Evolutionary conservation across 2,888 invertebrate genomes (phyloP).

Genomic region (Metallyticus violacea): DNA sequence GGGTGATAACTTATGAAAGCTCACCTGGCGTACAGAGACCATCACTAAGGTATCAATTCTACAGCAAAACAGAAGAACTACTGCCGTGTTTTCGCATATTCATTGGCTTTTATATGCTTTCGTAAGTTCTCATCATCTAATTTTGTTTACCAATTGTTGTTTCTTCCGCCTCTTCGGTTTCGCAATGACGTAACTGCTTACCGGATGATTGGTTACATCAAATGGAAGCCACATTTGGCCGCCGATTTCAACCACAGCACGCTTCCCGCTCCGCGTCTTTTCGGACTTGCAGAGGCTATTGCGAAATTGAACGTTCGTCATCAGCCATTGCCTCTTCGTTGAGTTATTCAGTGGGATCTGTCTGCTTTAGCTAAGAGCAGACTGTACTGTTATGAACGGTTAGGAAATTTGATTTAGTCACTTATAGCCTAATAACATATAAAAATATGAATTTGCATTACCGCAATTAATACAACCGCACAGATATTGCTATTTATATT

Average conservation of each 20-base stretch:
- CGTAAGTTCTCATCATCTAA: neutral
- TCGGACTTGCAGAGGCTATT: neutral
- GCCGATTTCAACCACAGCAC: too few species aligned
- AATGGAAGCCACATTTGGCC: neutral
- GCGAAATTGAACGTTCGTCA: neutral
- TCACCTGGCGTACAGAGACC: neutral
- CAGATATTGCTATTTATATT: too few species aligned
- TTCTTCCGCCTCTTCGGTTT: neutral
- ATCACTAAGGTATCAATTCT: neutral
- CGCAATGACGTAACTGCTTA: neutral
- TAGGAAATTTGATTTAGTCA: too few species aligned
- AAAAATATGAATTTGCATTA: too few species aligned
- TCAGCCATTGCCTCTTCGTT: neutral
- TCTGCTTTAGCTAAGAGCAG: too few species aligned
- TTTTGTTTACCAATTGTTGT: neutral
- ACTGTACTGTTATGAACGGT: too few species aligned
- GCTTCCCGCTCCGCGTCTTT: too few species aligned
- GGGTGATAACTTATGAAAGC: too few species aligned
- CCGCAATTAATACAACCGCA: too few species aligned
- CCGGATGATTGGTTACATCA: conserved; percentile 3
- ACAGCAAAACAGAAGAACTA: neutral
- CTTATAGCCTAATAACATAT: too few species aligned
- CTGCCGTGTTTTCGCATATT: neutral
- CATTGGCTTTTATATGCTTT: neutral
- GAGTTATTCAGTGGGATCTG: neutral